Evolutionary conservation across 53 echinoderm and acorn worm genomes (phyloP).

Genomic region (Hippasteria phrygiana): DNA sequence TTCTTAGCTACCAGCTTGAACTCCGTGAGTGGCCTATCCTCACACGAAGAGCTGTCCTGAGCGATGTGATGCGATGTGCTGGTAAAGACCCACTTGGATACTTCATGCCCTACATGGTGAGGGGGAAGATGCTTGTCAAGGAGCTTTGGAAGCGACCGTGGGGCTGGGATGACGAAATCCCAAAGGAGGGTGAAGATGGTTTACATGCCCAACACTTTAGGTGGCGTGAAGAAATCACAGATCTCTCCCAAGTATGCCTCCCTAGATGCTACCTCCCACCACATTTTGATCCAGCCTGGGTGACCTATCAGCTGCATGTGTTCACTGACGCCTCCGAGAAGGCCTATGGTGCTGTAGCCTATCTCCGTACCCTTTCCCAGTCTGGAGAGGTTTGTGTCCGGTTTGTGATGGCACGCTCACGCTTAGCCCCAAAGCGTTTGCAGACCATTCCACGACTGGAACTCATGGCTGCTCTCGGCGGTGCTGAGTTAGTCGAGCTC

Average conservation of each 20-base stretch:
- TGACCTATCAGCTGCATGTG: constrained; percentile 8
- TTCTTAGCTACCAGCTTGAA: constrained; percentile 4
- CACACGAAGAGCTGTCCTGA: constrained; percentile 23
- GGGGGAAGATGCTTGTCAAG: constrained; percentile 59
- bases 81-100: constrained; percentile 49
- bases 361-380: neutral
- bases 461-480: constrained; percentile 4
- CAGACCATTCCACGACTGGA: constrained; percentile 22
- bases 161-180: constrained; percentile 49
- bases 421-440: constrained; percentile 4
- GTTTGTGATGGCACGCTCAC: constrained; percentile 22
- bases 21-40: constrained; percentile 1
- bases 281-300: neutral
- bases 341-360: constrained; percentile 25
- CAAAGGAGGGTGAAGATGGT: constrained; percentile 24
- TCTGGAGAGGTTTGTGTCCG: neutral
- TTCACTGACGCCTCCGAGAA: constrained; percentile 41
- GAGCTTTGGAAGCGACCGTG: constrained; percentile 36
- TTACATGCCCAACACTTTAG: constrained; percentile 21
- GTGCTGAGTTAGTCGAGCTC: neutral
- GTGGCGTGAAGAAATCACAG: constrained; percentile 45
- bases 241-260: constrained; percentile 30
- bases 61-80: constrained; percentile 24
- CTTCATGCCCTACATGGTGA: constrained; percentile 29
- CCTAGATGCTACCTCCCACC: constrained; percentile 43